Evolutionary conservation across 2,888 invertebrate genomes (phyloP).

Genomic region (Apotomis betuletana): DNA sequence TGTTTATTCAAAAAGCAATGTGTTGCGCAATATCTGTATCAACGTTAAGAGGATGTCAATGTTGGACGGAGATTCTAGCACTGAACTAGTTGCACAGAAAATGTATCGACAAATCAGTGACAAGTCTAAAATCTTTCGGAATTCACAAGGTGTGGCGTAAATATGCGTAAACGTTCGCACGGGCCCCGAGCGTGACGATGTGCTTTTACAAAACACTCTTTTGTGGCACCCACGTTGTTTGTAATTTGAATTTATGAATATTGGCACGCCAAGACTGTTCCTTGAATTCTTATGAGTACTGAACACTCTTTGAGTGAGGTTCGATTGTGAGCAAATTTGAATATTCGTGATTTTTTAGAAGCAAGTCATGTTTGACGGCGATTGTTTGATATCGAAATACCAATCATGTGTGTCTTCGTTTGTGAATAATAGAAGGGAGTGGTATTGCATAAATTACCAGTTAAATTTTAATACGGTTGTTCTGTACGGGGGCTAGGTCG

Average conservation of each 20-base stretch:
- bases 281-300: slow-evolving; percentile 53
- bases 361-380: slow-evolving; percentile 33
- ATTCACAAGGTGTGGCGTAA: background rate
- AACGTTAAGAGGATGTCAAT: too few species aligned
- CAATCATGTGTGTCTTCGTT: slow-evolving; percentile 27
- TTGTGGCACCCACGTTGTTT: slow-evolving; percentile 58
- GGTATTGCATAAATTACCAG: slow-evolving; percentile 56
- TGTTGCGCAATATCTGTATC: too few species aligned
- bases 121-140: background rate
- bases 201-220: slow-evolving; percentile 60
- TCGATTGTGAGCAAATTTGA: slow-evolving; percentile 50
- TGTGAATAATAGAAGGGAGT: slow-evolving; percentile 32
- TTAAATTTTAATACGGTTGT: slow-evolving; percentile 58
- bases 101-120: too few species aligned
- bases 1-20: too few species aligned
- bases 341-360: slow-evolving; percentile 44
- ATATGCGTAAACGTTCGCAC: background rate
- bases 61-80: too few species aligned
- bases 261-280: slow-evolving; percentile 53
- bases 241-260: slow-evolving; percentile 59
- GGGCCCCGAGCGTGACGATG: slow-evolving; percentile 7
- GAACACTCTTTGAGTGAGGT: slow-evolving; percentile 46
- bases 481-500: slow-evolving; percentile 54
- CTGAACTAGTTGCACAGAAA: too few species aligned
- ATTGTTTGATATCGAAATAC: slow-evolving; percentile 27